Percentiles rank a stretch among this genome's conserved stretches.
phyloP scores from a whole-genome alignment of 2,113 vertebrate species.

The Mus spicilegus region DNA sequence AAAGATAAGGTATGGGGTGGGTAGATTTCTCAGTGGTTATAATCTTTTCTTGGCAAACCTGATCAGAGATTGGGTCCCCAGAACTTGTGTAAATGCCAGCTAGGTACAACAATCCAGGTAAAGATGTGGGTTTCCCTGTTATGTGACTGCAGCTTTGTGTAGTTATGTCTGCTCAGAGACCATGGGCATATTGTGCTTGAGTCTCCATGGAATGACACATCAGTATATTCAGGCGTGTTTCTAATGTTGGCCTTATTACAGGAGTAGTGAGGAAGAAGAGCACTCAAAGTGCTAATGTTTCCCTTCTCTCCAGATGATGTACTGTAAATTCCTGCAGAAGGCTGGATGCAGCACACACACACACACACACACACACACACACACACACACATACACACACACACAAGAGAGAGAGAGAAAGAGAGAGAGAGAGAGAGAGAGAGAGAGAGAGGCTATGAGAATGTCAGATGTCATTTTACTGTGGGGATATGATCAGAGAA shows the following conservation, averaged over 20 bases:
- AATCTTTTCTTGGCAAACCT: not conserved
- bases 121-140: not conserved
- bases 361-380: not conserved
- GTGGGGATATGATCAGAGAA: not conserved
- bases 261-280: not conserved
- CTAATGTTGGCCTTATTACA: conserved; percentile 47
- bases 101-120: not conserved
- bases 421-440: not conserved
- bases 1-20: not conserved
- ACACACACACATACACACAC: too few relatives aligned
- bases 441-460: too few relatives aligned
- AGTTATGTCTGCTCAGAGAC: conserved; percentile 55
- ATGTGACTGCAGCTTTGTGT: conserved; percentile 14
- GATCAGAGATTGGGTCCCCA: not conserved
- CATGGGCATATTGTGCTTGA: conserved; percentile 58
- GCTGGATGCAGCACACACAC: not conserved
- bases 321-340: not conserved
- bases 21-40: not conserved
- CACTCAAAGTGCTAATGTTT: not conserved
- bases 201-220: conserved; percentile 48
- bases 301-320: not conserved
- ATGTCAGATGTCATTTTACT: not conserved
- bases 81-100: not conserved
- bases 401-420: too few relatives aligned
- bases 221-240: conserved; percentile 5